phyloP scores from a whole-genome alignment of 2,113 vertebrate genomes.

The Chaetorhynchus papuensis region DNA sequence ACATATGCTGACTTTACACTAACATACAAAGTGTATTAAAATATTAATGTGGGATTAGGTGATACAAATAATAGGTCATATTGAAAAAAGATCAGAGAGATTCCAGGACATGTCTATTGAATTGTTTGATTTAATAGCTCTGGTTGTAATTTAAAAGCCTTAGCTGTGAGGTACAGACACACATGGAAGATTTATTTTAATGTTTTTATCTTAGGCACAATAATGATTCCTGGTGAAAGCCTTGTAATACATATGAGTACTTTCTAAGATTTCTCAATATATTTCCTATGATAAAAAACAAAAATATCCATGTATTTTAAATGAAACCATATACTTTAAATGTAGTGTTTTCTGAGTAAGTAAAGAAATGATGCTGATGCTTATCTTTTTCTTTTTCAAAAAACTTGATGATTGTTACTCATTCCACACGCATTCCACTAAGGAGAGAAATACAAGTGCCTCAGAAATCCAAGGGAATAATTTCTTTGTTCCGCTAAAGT shows the following conservation, averaged over 20 bases:
- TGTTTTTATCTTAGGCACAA: background rate
- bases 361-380: background rate
- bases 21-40: conserved; percentile 43
- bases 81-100: conserved; percentile 35
- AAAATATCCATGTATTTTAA: background rate
- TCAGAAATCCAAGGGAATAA: background rate
- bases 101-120: background rate
- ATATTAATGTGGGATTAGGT: conserved; percentile 52
- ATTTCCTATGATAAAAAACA: background rate
- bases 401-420: background rate
- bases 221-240: background rate
- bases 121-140: background rate
- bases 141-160: background rate
- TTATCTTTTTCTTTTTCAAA: background rate
- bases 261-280: background rate
- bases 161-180: background rate
- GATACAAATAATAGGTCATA: conserved; percentile 1
- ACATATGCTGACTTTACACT: conserved; percentile 19
- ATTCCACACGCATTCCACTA: background rate
- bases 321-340: background rate
- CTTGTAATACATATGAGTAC: background rate
- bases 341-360: background rate
- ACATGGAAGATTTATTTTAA: background rate
- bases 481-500: background rate
- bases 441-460: background rate